These are phyloP conservation scores for Amphiprion percula DNA, from an alignment of 2,113 vertebrate species.

Conservation along the genomic window DNA sequence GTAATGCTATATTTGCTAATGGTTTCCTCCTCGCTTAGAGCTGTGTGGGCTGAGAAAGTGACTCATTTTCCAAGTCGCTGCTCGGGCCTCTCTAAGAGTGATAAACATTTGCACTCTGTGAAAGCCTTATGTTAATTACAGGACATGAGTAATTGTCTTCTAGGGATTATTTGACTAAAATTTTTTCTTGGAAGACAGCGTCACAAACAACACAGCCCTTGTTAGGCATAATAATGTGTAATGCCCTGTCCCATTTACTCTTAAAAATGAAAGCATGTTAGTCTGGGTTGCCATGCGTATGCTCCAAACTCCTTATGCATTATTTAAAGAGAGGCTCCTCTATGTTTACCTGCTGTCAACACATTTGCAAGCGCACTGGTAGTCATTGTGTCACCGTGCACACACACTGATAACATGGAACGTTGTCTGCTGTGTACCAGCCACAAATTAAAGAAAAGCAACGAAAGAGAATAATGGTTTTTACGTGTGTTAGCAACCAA, in stretches of 20 bases:
- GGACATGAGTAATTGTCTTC: slow-evolving; percentile 32
- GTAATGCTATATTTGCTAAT: slow-evolving; percentile 44
- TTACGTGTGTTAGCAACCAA: not conserved
- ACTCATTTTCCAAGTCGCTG: slow-evolving; percentile 35
- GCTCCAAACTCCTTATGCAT: slow-evolving; percentile 15
- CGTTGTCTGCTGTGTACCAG: not conserved
- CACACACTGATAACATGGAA: not conserved
- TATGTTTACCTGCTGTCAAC: slow-evolving; percentile 21
- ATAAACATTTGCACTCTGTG: slow-evolving; percentile 30
- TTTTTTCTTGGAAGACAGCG: slow-evolving; percentile 13
- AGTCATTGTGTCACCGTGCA: not conserved
- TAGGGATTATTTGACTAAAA: slow-evolving; percentile 25
- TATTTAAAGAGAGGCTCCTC: slow-evolving; percentile 28
- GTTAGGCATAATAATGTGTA: not conserved
- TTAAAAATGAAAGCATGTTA: slow-evolving; percentile 15
- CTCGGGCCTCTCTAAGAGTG: slow-evolving; percentile 18
- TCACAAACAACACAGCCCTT: not conserved
- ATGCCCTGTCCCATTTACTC: slow-evolving; percentile 1
- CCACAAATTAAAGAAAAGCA: not conserved
- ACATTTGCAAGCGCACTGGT: slow-evolving; percentile 9
- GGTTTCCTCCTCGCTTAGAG: slow-evolving; percentile 37
- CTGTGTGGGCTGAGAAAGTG: slow-evolving; percentile 39
- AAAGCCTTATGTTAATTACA: slow-evolving; percentile 49
- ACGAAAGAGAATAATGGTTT: not conserved
- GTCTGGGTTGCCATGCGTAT: not conserved